Evolutionary conservation across 37 sponge, comb jelly and placozoan genomes (phyloP).

Genomic region (Chondrilla cf. caribensis): DNA sequence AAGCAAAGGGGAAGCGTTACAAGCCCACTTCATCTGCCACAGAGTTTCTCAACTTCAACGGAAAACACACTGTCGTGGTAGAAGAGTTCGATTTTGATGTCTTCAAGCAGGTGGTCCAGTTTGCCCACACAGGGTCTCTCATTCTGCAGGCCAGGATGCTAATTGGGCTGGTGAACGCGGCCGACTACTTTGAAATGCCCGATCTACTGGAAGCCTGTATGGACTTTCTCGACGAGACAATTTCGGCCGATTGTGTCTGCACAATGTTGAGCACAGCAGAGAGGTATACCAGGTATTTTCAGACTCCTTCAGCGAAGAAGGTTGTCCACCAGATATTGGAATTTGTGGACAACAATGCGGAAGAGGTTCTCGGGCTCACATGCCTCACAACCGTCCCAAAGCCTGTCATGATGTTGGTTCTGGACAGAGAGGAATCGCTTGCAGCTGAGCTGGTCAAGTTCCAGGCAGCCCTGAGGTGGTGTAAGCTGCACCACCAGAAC

Average conservation of each 20-base stretch:
- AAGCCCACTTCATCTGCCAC: conserved; percentile 39
- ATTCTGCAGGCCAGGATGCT: conserved; percentile 82
- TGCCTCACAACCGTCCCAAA: conserved; percentile 76
- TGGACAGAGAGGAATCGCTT: conserved; percentile 79
- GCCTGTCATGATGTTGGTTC: conserved; percentile 84
- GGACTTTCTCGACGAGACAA: conserved; percentile 64
- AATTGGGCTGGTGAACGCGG: conserved; percentile 91
- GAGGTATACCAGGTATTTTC: conserved; percentile 90
- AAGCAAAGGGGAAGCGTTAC: conserved; percentile 25
- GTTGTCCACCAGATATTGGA: conserved; percentile 86
- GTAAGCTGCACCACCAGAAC: conserved; percentile 23
- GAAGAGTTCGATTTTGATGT: conserved; percentile 85
- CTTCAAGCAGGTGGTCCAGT: conserved; percentile 87
- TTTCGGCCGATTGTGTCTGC: conserved; percentile 84
- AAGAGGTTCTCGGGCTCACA: conserved; percentile 62
- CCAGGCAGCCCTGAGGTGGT: conserved; percentile 79
- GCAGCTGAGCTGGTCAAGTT: conserved; percentile 80
- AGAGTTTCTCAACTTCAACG: conserved; percentile 49
- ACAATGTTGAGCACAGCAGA: conserved; percentile 81
- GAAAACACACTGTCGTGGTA: conserved; percentile 43
- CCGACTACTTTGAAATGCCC: conserved; percentile 89
- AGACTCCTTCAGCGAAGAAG: conserved; percentile 63
- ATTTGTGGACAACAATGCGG: conserved; percentile 87
- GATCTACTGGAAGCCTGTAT: conserved; percentile 88
- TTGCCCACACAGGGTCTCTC: conserved; percentile 83